phyloP scores from a whole-genome alignment of 2,797 vertebrate species.

The Poecilia wingei region DNA sequence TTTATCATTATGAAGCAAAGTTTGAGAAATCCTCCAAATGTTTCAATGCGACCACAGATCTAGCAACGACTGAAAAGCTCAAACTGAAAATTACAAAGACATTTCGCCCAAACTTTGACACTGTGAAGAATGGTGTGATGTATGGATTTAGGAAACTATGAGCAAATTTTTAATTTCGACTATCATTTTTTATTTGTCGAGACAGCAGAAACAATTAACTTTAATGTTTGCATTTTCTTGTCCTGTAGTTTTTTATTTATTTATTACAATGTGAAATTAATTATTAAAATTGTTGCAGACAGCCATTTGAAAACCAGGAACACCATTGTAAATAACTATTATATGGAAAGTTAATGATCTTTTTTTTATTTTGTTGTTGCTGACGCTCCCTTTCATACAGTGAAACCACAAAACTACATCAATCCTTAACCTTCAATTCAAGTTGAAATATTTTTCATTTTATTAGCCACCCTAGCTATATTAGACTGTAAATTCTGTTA shows the following conservation, averaged over 20 bases:
- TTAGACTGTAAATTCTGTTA: background rate
- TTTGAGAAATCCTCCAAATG: background rate
- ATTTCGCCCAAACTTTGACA: background rate
- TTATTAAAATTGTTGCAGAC: background rate
- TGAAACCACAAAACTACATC: background rate
- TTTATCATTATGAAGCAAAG: background rate
- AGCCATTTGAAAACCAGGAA: background rate
- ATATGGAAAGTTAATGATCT: background rate
- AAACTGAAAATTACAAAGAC: background rate
- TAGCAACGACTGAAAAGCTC: background rate
- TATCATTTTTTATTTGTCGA: background rate
- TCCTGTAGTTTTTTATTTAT: background rate
- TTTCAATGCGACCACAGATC: no score
- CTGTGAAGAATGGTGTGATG: background rate
- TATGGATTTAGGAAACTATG: background rate
- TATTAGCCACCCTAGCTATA: background rate
- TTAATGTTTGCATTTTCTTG: background rate
- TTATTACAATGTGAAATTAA: background rate
- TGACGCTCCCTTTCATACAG: background rate
- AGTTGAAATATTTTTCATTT: background rate
- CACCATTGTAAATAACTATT: background rate
- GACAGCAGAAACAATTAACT: background rate
- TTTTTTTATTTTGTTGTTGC: background rate
- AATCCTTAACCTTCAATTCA: background rate
- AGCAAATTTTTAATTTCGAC: background rate